Evolutionary conservation across 92 coral and sea anemone genomes (phyloP).

Genomic region (Galaxea fascicularis): DNA sequence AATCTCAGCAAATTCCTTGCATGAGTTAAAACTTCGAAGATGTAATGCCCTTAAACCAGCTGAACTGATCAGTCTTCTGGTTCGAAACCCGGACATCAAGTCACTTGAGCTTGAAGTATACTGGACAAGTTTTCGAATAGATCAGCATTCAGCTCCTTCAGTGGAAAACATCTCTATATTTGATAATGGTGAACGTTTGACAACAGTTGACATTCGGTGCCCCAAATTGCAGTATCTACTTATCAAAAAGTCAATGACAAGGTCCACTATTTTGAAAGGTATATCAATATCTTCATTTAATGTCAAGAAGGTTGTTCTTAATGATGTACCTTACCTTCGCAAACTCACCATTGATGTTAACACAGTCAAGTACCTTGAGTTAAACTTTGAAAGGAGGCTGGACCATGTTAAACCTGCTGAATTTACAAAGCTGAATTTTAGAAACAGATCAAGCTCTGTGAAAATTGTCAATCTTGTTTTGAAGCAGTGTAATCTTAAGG

Average conservation of each 20-base stretch:
- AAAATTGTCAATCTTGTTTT: slow-evolving; percentile 46
- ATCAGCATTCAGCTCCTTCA: slow-evolving; percentile 82
- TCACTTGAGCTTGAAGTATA: slow-evolving; percentile 67
- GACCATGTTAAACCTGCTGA: slow-evolving; percentile 77
- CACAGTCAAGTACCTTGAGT: slow-evolving; percentile 54
- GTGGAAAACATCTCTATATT: slow-evolving; percentile 60
- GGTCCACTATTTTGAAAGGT: slow-evolving; percentile 71
- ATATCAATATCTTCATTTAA: slow-evolving; percentile 54
- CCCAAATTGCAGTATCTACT: slow-evolving; percentile 70
- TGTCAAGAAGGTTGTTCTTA: slow-evolving; percentile 46
- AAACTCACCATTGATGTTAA: slow-evolving; percentile 59
- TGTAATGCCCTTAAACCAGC: slow-evolving; percentile 72
- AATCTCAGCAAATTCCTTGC: slow-evolving; percentile 69
- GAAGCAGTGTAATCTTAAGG: slow-evolving; percentile 74
- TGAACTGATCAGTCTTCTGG: slow-evolving; percentile 76
- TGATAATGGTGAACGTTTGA: slow-evolving; percentile 76
- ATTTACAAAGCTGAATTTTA: slow-evolving; percentile 71
- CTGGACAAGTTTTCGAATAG: slow-evolving; percentile 74
- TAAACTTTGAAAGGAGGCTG: slow-evolving; percentile 79
- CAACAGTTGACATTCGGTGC: slow-evolving; percentile 76
- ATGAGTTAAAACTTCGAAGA: slow-evolving; percentile 66
- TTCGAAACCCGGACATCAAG: slow-evolving; percentile 83
- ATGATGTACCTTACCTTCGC: slow-evolving; percentile 76
- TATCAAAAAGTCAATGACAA: slow-evolving; percentile 70
- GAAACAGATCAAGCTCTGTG: slow-evolving; percentile 15